Conservation (phyloP, 2,888 invertebrate species). For the Perizoma flavofasciatum region DNA sequence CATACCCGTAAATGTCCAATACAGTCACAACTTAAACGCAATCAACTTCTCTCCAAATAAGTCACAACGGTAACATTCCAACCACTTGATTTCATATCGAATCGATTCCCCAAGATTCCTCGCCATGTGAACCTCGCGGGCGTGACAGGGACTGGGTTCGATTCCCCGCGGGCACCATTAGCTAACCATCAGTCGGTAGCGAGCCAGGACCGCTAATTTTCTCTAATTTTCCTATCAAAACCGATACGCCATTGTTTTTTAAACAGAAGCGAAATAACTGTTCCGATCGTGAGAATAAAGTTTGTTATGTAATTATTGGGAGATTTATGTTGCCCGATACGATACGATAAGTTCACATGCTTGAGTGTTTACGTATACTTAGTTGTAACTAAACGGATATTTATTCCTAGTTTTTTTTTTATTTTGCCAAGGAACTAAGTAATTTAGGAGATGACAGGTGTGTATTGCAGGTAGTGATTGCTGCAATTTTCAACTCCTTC, state of each 20-base stretch:
- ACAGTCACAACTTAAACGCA: no score
- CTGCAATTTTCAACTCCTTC: no score
- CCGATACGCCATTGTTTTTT: constrained; percentile 70
- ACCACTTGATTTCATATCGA: constrained; percentile 19
- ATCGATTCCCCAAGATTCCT: constrained; percentile 26
- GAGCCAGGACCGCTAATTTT: constrained; percentile 74
- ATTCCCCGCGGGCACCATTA: constrained; percentile 79
- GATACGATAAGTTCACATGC: constrained; percentile 1
- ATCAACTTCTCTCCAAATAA: neutral
- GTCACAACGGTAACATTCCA: constrained; percentile 4
- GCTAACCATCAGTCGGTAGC: constrained; percentile 80
- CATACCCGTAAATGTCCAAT: no score
- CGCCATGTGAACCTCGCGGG: constrained; percentile 69
- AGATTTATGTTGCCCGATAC: constrained; percentile 42
- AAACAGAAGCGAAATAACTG: constrained; percentile 70
- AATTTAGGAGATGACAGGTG: no score
- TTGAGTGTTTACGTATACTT: no score
- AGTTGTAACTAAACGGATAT: no score
- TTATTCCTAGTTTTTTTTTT: no score
- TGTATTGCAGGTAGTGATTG: no score
- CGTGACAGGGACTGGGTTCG: constrained; percentile 71
- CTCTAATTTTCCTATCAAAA: constrained; percentile 83
- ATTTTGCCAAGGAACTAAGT: no score
- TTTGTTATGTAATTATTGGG: constrained; percentile 68
- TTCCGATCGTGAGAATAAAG: constrained; percentile 70